Base-by-base conservation (phyloP, 2,888 invertebrate genomes). In the Leucania comma region DNA sequence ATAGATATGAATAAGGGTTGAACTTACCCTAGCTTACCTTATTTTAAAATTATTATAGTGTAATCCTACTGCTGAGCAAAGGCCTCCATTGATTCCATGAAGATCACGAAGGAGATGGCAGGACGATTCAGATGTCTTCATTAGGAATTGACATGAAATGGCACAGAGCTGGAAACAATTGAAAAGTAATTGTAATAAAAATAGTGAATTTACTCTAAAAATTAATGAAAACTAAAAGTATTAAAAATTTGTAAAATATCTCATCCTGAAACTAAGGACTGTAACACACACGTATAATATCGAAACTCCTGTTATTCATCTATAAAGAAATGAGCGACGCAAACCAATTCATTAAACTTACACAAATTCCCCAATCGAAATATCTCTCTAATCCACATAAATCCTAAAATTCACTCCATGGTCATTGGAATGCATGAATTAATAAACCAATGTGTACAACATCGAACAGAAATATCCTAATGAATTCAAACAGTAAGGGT, bases 401-500 rank as follows among this genome's bases (percentile, higher is more conserved):
- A 61, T 70, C 50, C 72, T 60, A 75, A 77, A 80, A 75, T 81
- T 75, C 68, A 76, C 68, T 72, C 59, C 20, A 42, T 32, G 67
- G 60, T 14, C 68, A 80, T 62, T 69, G 64, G 46, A 80, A 80
- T 67, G 75, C 61, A 69, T 72, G 64, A 69, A 80, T 83, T 80
- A 72, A 80, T 75, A 68, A 72, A 54, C 42, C 66, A 24, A 63
- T 66, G 54, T 69, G 57, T 64, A 50, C n/a, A 61, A 75, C 64
- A 77, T 61, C 22, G 54, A 38, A 68, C 56, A 62, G 61, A 71
- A 22, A 38, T 60, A 63, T 71, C 14, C 42, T 53, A 35, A 79
- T 80, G 80, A 75, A 72, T 79, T 59, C 46, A 32, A 70, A 78
- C 57, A 69, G 57, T 46, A 50, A 29, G 29, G 29, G 29, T 29